A percentile compares a stretch with the other conserved stretches of the same genome.
Conservation (phyloP, 1,140 invertebrate species). For the Plectrocnemia conspersa region DNA sequence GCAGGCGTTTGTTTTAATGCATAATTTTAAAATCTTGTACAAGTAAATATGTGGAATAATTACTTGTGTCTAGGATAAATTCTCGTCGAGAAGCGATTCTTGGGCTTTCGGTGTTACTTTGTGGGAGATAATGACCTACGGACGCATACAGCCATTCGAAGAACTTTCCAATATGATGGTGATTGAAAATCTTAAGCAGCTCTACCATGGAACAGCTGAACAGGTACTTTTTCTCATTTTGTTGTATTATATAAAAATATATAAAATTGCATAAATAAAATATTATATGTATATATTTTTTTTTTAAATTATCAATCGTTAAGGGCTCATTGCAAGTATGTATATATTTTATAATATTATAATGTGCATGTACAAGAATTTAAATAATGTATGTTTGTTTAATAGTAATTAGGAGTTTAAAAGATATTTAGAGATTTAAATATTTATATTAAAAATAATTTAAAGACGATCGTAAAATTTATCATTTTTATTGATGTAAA, state of each 20-base stretch:
- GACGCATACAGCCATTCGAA: constrained; percentile 76
- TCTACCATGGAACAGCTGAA: constrained; percentile 53
- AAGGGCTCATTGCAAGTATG: constrained; percentile 20
- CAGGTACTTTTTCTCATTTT: too few relatives aligned
- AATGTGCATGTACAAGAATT: neutral
- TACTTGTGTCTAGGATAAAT: constrained; percentile 62
- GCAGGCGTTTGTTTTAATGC: neutral
- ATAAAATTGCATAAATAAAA: neutral
- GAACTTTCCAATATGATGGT: constrained; percentile 73
- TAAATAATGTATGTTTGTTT: too few relatives aligned
- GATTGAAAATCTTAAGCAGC: constrained; percentile 69
- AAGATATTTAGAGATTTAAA: too few relatives aligned
- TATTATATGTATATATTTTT: neutral
- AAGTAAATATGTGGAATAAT: neutral
- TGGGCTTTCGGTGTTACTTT: constrained; percentile 87
- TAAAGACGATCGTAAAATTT: too few relatives aligned
- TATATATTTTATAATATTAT: constrained; percentile 5
- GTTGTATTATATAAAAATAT: constrained; percentile 1
- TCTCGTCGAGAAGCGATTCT: constrained; percentile 80
- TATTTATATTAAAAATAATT: too few relatives aligned
- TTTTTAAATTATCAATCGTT: constrained; percentile 11
- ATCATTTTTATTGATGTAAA: too few relatives aligned
- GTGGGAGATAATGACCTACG: constrained; percentile 86
- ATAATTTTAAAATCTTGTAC: neutral
- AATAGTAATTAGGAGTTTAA: too few relatives aligned